These are phyloP conservation scores for Umimayanthus chanpuru DNA, from an alignment of 92 coral and sea anemone species.

Conservation along the genomic window DNA sequence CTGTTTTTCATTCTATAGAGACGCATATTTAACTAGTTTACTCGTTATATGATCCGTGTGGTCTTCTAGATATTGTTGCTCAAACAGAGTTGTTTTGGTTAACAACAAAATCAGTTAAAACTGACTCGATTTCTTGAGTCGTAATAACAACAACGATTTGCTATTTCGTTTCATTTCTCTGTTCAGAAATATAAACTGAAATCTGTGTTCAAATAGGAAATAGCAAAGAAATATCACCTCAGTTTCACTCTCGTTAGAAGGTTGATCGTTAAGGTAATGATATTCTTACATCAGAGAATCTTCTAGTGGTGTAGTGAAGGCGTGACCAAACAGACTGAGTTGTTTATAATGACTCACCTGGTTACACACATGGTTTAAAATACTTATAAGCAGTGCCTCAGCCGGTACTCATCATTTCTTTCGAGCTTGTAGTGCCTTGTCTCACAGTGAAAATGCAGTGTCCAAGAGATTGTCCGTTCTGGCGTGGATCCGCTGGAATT, in stretches of 20 bases:
- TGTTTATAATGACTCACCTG: conserved; percentile 38
- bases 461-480: conserved; percentile 39
- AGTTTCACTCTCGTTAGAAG: not conserved
- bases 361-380: conserved; percentile 4
- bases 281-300: conserved; percentile 40
- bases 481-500: not conserved
- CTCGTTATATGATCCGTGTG: conserved; percentile 10
- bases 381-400: conserved; percentile 11
- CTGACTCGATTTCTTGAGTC: not conserved
- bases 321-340: conserved; percentile 44
- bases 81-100: not conserved
- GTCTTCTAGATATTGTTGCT: conserved; percentile 11
- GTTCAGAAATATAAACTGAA: not conserved
- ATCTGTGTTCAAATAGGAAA: not conserved
- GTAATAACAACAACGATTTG: not conserved
- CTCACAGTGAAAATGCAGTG: conserved; percentile 36
- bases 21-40: conserved; percentile 15
- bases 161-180: not conserved
- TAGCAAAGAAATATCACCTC: not conserved
- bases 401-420: conserved; percentile 4
- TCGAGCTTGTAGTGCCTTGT: not conserved
- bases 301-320: conserved; percentile 48
- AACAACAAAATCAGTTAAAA: not conserved
- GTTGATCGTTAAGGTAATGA: not conserved
- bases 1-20: not conserved